Evolutionary conservation across 2,888 invertebrate species (phyloP).

Genomic region (Idaea dimidiata): DNA sequence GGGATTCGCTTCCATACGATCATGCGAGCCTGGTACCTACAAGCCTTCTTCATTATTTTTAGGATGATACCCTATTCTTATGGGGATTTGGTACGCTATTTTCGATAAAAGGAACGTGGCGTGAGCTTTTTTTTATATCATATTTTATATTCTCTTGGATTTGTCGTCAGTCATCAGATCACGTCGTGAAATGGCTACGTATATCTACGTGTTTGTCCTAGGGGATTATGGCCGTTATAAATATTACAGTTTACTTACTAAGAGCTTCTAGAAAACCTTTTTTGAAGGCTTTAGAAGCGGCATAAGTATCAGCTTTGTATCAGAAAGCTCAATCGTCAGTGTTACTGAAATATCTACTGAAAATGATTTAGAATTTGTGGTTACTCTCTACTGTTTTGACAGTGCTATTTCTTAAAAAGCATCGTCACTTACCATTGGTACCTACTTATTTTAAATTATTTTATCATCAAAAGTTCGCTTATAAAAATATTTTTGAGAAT

Average conservation of each 20-base stretch:
- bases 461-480: no score
- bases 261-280: background rate
- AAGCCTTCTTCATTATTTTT: conserved; percentile 51
- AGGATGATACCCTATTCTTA: conserved; percentile 26
- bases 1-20: conserved; percentile 55
- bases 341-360: no score
- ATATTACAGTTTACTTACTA: background rate
- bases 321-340: no score
- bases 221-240: background rate
- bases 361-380: no score
- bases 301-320: no score
- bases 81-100: conserved; percentile 16
- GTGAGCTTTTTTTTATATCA: background rate
- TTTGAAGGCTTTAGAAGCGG: background rate
- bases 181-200: background rate
- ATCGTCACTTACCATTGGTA: no score
- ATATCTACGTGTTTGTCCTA: background rate
- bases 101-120: conserved; percentile 14
- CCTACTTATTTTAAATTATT: no score
- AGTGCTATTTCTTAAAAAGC: no score
- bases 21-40: conserved; percentile 51
- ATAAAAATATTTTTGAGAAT: no score
- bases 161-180: background rate
- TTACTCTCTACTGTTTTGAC: no score
- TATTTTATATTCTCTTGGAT: background rate